These are phyloP conservation scores for Diuraphis noxia DNA, from an alignment of 1,140 invertebrate species.

Conservation along the genomic window DNA sequence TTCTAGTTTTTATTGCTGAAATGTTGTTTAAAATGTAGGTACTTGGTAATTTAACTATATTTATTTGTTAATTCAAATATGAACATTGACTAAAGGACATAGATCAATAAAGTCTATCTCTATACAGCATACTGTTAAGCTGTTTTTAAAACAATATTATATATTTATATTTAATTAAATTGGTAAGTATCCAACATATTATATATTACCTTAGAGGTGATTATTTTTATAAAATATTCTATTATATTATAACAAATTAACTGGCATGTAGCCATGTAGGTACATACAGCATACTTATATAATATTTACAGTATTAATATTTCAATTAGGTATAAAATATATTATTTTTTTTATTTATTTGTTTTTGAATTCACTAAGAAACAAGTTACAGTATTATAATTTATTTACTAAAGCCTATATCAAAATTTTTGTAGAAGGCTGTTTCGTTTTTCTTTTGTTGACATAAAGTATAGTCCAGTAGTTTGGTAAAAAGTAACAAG, in stretches of 20 bases:
- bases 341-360: neutral
- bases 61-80: neutral
- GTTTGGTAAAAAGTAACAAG: neutral
- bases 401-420: neutral
- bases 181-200: neutral
- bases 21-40: neutral
- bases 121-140: neutral
- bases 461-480: neutral
- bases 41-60: neutral
- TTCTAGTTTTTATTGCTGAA: neutral
- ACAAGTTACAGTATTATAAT: neutral
- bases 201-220: neutral
- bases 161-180: neutral
- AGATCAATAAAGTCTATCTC: too few species aligned
- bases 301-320: neutral
- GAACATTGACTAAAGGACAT: neutral
- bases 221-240: neutral
- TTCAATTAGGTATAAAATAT: too few species aligned
- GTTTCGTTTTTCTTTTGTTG: neutral
- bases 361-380: neutral
- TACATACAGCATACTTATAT: neutral
- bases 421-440: neutral
- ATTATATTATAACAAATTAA: neutral
- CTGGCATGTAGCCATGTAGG: too few species aligned
- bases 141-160: neutral